These are phyloP conservation scores for Phengaris alcon DNA, from an alignment of 2,888 invertebrate genomes.

Conservation along the genomic window DNA sequence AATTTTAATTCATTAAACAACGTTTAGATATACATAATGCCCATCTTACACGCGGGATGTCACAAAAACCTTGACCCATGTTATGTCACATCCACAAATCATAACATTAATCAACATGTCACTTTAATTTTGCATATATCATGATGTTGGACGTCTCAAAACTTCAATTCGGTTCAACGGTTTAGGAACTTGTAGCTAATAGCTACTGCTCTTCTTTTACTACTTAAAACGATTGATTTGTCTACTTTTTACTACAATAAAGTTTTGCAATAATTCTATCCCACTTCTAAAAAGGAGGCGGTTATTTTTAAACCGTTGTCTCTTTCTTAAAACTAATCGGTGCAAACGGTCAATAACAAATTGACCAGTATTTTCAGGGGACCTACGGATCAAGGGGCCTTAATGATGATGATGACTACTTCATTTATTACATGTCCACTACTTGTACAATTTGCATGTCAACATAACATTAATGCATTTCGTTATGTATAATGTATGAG, in stretches of 20 bases:
- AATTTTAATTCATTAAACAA: not conserved
- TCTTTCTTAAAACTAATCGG: too few relatives aligned
- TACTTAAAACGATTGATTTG: not conserved
- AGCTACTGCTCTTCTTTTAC: not conserved
- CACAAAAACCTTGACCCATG: slow-evolving; percentile 25
- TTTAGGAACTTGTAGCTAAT: not conserved
- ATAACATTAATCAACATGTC: slow-evolving; percentile 10
- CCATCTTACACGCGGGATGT: not conserved
- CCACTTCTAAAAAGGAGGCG: too few relatives aligned
- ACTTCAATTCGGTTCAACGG: not conserved
- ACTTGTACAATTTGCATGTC: slow-evolving; percentile 9
- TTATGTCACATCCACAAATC: slow-evolving; percentile 12
- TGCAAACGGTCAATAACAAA: too few relatives aligned
- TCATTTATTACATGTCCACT: not conserved
- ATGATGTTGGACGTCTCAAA: not conserved
- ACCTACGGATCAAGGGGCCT: too few relatives aligned
- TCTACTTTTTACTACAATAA: too few relatives aligned
- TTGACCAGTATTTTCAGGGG: too few relatives aligned
- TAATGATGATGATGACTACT: too few relatives aligned
- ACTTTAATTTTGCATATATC: slow-evolving; percentile 5
- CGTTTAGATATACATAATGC: not conserved
- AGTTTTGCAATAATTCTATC: too few relatives aligned
- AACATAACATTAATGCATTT: slow-evolving; percentile 15
- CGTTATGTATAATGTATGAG: slow-evolving; percentile 17
- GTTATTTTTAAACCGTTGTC: too few relatives aligned